These are phyloP conservation scores for Calosoma granatense DNA, from an alignment of 1,140 invertebrate genomes.

Conservation along the genomic window DNA sequence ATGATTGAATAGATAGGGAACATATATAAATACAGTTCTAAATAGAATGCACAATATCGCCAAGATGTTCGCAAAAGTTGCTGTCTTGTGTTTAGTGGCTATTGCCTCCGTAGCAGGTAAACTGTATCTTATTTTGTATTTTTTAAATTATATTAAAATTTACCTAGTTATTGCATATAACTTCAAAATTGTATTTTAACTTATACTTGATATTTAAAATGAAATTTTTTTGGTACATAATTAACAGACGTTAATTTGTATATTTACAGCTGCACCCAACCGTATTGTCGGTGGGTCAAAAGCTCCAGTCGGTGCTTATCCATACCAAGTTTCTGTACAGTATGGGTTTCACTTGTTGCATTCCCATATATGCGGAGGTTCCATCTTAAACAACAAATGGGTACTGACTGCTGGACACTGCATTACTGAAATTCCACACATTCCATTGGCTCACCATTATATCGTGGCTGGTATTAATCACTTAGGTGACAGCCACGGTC, in stretches of 20 bases:
- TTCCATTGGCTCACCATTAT: conserved; percentile 17
- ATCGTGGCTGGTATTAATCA: conserved; percentile 34
- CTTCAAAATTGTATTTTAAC: background rate
- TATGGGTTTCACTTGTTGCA: conserved; percentile 24
- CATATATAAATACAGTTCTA: background rate
- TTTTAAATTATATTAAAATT: too few relatives aligned
- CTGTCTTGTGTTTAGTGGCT: background rate
- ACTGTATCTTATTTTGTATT: too few relatives aligned
- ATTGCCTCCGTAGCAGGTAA: background rate
- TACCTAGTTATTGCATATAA: too few relatives aligned
- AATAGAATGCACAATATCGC: background rate
- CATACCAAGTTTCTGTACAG: conserved; percentile 48
- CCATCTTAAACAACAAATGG: conserved; percentile 46
- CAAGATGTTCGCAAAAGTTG: background rate
- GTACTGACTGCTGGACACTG: conserved; percentile 47
- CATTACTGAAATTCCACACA: conserved; percentile 23
- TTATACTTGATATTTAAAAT: background rate
- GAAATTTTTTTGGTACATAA: background rate
- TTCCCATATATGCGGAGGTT: conserved; percentile 48
- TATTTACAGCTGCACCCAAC: background rate
- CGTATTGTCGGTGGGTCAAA: conserved; percentile 37
- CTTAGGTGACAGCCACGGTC: conserved; percentile 32
- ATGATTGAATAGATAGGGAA: too few relatives aligned
- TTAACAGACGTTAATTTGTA: conserved; percentile 3
- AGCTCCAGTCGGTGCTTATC: conserved; percentile 37